A percentile compares a stretch with the other conserved stretches of the same genome.
phyloP scores from a whole-genome alignment of 1,140 invertebrate species.

The Pseudobourletiella spinata region DNA sequence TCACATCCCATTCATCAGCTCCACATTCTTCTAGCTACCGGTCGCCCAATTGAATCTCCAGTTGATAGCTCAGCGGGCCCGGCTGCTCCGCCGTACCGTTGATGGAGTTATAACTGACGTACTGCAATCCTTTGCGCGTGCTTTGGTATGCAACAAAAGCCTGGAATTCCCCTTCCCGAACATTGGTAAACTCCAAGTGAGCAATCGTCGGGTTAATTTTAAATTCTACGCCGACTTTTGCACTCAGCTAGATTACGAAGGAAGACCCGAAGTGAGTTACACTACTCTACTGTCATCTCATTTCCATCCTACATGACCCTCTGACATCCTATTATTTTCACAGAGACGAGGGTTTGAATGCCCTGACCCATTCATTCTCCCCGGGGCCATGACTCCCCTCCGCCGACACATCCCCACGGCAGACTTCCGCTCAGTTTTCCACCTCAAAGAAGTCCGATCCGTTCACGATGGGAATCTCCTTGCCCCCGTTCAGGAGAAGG shows the following conservation, averaged over 20 bases:
- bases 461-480: not conserved
- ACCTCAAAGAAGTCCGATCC: constrained; percentile 11
- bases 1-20: no score
- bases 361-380: not conserved
- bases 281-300: constrained; percentile 4
- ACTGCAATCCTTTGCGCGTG: constrained; percentile 22
- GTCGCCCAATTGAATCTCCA: no score
- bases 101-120: constrained; percentile 25
- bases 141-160: constrained; percentile 17
- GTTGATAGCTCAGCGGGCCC: constrained; percentile 4
- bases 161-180: constrained; percentile 24
- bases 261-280: constrained; percentile 12
- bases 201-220: constrained; percentile 2
- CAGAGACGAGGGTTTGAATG: not conserved
- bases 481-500: not conserved
- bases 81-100: constrained; percentile 7
- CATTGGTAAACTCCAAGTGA: constrained; percentile 24
- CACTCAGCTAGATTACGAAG: constrained; percentile 1
- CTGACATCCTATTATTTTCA: no score
- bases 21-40: no score
- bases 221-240: constrained; percentile 22
- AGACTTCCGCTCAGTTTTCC: constrained; percentile 22
- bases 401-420: constrained; percentile 13
- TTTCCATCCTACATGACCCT: no score
- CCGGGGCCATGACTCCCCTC: constrained; percentile 22